phyloP scores from a whole-genome alignment of 35 echinoderm and acorn worm genomes.

The Chiridota heheva region DNA sequence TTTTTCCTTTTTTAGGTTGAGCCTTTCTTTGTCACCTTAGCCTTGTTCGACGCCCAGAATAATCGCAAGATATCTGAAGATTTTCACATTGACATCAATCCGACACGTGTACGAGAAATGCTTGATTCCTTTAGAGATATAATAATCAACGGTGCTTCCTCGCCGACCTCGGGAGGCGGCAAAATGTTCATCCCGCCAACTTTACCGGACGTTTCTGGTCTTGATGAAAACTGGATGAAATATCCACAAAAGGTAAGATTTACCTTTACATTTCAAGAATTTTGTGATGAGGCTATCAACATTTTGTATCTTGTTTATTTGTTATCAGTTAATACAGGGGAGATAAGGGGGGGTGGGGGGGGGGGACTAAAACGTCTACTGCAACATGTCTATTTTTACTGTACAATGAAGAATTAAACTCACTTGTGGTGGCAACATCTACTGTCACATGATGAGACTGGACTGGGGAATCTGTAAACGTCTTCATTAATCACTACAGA shows the following conservation, averaged over 20 bases:
- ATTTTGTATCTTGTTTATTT: not conserved
- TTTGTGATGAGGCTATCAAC: too few relatives aligned
- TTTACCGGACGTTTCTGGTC: constrained; percentile 59
- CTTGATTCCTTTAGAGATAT: constrained; percentile 34
- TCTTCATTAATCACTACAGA: too few relatives aligned
- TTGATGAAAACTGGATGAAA: constrained; percentile 89
- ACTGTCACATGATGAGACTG: too few relatives aligned
- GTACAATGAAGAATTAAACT: too few relatives aligned
- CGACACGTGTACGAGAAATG: constrained; percentile 50
- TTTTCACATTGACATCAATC: constrained; percentile 82
- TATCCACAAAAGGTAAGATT: constrained; percentile 75
- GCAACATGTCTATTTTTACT: too few relatives aligned
- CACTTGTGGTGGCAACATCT: too few relatives aligned
- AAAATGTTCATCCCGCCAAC: constrained; percentile 11
- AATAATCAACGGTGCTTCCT: constrained; percentile 56
- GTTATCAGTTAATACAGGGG: too few relatives aligned
- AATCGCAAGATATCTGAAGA: constrained; percentile 86
- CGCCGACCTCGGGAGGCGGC: constrained; percentile 16
- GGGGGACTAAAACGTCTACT: too few relatives aligned
- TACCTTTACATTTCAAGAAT: too few relatives aligned
- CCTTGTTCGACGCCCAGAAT: constrained; percentile 84
- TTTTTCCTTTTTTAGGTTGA: constrained; percentile 64
- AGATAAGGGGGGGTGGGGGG: too few relatives aligned
- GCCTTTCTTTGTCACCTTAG: constrained; percentile 80
- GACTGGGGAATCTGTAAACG: too few relatives aligned